These are phyloP conservation scores for Ferdinandea cuprea DNA, from an alignment of 2,888 invertebrate genomes.

Conservation along the genomic window DNA sequence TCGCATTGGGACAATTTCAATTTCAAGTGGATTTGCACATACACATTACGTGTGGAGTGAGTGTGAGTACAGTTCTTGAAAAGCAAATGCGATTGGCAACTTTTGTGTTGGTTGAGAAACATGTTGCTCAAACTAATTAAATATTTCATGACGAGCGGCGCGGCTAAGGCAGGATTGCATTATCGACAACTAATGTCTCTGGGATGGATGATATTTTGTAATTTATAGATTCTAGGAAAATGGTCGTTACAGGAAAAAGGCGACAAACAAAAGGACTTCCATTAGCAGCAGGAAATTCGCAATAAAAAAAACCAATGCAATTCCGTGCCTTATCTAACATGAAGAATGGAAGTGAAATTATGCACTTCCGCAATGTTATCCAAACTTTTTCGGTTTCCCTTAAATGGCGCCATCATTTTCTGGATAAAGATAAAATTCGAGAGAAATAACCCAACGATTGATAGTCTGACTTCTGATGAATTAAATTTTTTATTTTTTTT, in stretches of 20 bases:
- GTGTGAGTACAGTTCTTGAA: constrained; percentile 16
- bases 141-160: constrained; percentile 11
- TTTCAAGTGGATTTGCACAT: constrained; percentile 51
- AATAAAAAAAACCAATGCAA: constrained; percentile 3
- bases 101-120: constrained; percentile 16
- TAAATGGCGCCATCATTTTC: constrained; percentile 29
- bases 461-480: constrained; percentile 4
- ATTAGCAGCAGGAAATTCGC: constrained; percentile 57
- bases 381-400: constrained; percentile 22
- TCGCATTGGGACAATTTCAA: constrained; percentile 27
- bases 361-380: constrained; percentile 45
- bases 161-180: background rate
- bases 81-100: constrained; percentile 19
- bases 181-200: background rate
- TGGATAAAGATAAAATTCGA: background rate
- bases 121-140: constrained; percentile 28
- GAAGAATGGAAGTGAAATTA: background rate
- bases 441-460: constrained; percentile 2
- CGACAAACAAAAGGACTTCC: constrained; percentile 30
- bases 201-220: background rate
- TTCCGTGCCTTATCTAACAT: constrained; percentile 17
- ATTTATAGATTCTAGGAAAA: constrained; percentile 12
- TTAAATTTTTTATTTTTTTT: background rate
- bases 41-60: constrained; percentile 21
- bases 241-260: constrained; percentile 9